Base-by-base conservation (phyloP, 2,888 invertebrate species). In the Amphiduros pacificus region DNA sequence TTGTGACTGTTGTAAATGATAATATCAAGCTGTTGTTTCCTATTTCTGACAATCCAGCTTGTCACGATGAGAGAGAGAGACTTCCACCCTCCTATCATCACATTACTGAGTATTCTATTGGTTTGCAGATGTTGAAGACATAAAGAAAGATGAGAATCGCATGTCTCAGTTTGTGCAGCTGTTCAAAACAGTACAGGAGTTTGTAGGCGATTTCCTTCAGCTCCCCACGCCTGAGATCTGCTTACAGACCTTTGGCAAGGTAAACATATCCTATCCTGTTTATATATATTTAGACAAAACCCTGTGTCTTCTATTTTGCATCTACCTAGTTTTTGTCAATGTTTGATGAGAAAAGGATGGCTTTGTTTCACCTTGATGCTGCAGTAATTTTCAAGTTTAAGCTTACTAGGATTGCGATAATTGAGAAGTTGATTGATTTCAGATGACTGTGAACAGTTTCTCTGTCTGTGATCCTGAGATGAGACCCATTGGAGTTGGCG, bases 401-500 rank as follows among this genome's bases (percentile, higher is more conserved):
- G n/a, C n/a, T n/a, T n/a, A n/a, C n/a, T n/a, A n/a, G n/a, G n/a
- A n/a, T n/a, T n/a, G n/a, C n/a, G n/a, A n/a, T n/a, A n/a, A n/a
- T n/a, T n/a, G n/a, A n/a, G n/a, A n/a, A n/a, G n/a, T n/a, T n/a
- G n/a, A n/a, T n/a, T n/a, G 4, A 9, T 72, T 74, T 40, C 84
- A 93, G 93, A 89, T 94, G 86, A 88, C 90, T 67, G 90, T 94
- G 31, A 96, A 96, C 85, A 90, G 91, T 57, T 95, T 94, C 78
- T 91, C 90, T 73, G 91, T 96, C 68, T 85, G 91, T 70, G 91
- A 94, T 79, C 86, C 87, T 24, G 92, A 94, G 76, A 88, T 93
- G 88, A 89, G 90, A 71, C 89, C 90, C 11, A 88, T 95, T 59
- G 95, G 93, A 0, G 90, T 91, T 0, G 94, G 91, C 2, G 87